Base-by-base conservation (phyloP, 92 coral and sea anemone genomes). In the Pocillopora grandis region DNA sequence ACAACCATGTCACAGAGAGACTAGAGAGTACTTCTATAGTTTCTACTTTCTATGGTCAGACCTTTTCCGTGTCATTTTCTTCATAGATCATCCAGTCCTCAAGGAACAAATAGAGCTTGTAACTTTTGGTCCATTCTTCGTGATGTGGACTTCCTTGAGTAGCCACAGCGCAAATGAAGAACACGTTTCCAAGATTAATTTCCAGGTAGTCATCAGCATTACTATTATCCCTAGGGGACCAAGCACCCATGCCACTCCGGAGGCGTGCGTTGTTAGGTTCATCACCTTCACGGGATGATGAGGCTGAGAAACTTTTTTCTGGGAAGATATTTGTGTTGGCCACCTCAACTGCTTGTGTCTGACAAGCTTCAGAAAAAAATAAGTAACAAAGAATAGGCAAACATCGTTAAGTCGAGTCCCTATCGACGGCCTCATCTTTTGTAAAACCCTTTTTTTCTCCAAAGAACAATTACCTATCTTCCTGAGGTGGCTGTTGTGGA, bases 141-240 rank as follows among this genome's bases (percentile, higher is more conserved):
- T 62, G 21, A 3, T 6, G n/a, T 10, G 78, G 72, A 58, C 66
- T 17, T 42, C 90, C 90, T 57, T 80, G 84, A 20, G 90, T 87
- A 10, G 83, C 90, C 55, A 87, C 76, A 72, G 81, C 80, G 60
- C 86, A 80, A 12, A 87, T 36, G 59, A 52, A 20, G 78, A 80
- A 81, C 13, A 80, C 71, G 74, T 79, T 35, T 11, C 90, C 90
- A 61, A 87, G 82, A 21, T 87, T 81, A 21, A 87, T 60, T 59
- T 87, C 81, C 31, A 80, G 58, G 56, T 37, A 87, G 16, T 78
- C 90, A 16, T 64, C 72, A 4, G 21, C 13, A 15, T 36, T 78
- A 2, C 14, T 59, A 7, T 23, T 62, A 23, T 18, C 64, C 7
- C 16, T 63, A 66, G 82, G 82, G 11, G 62, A 12, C 82, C 82